Percentiles rank a stretch among this genome's conserved stretches.
phyloP scores from a whole-genome alignment of 1,140 invertebrate genomes.

The Listronotus oregonensis region DNA sequence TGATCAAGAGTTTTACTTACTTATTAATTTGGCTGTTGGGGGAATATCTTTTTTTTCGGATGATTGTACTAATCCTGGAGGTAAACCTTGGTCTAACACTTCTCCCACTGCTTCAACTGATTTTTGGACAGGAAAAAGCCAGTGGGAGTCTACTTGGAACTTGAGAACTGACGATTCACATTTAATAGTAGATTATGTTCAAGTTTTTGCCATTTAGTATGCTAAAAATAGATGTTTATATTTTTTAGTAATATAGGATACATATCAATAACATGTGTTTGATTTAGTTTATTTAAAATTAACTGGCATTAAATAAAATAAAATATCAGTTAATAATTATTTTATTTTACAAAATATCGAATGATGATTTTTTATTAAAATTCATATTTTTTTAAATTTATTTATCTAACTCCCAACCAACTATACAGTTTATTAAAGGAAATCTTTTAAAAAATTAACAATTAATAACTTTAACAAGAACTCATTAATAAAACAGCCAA shows the following conservation, averaged over 20 bases:
- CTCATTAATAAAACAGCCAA: too few species aligned
- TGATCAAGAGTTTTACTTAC: slow-evolving; percentile 68
- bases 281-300: too few species aligned
- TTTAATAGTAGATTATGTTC: slow-evolving; percentile 67
- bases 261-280: background rate
- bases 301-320: too few species aligned
- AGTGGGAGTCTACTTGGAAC: slow-evolving; percentile 62
- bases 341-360: too few species aligned
- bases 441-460: too few species aligned
- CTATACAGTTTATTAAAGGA: too few species aligned
- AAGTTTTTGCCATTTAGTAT: slow-evolving; percentile 60
- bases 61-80: slow-evolving; percentile 42
- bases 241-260: background rate
- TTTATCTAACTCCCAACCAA: too few species aligned
- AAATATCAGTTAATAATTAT: too few species aligned
- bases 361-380: too few species aligned
- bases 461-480: too few species aligned
- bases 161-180: slow-evolving; percentile 52
- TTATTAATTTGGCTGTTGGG: slow-evolving; percentile 60
- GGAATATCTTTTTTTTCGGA: slow-evolving; percentile 60
- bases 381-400: too few species aligned
- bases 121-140: slow-evolving; percentile 58
- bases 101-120: slow-evolving; percentile 51
- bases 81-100: slow-evolving; percentile 59
- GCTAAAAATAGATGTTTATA: background rate